A percentile compares a stretch with the other conserved stretches of the same genome.
These are phyloP conservation scores for Cyanoliseus patagonus DNA, from an alignment of 2,113 vertebrate species.

Conservation along the genomic window DNA sequence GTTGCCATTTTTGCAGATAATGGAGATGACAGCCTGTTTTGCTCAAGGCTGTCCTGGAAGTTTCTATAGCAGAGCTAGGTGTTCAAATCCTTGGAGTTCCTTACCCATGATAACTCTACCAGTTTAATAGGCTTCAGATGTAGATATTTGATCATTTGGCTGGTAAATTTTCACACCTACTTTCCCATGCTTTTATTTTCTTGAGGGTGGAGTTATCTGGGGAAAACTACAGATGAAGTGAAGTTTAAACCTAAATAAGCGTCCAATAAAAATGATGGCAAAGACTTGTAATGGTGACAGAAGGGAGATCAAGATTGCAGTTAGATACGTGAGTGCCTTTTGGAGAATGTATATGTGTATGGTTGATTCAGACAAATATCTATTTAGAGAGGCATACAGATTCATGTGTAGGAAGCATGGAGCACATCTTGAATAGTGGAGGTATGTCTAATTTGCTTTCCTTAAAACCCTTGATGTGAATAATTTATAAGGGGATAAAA, in stretches of 20 bases:
- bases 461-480: neutral
- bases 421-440: neutral
- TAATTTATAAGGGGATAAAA: neutral
- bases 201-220: neutral
- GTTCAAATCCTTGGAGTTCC: neutral
- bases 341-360: rapidly evolving
- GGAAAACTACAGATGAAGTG: neutral
- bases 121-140: neutral
- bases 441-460: neutral
- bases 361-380: neutral
- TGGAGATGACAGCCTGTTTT: neutral
- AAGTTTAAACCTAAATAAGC: neutral
- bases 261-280: neutral
- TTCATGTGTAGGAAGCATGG: neutral
- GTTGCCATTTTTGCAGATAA: neutral
- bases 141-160: neutral
- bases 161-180: neutral
- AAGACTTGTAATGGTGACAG: neutral
- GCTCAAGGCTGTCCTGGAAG: neutral
- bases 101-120: neutral
- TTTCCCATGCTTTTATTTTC: neutral
- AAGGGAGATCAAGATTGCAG: neutral
- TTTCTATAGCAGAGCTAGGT: neutral
- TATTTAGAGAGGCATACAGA: neutral
- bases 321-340: neutral